Conservation (phyloP, 2,888 invertebrate genomes). For the Trissolcus brochymenae region DNA sequence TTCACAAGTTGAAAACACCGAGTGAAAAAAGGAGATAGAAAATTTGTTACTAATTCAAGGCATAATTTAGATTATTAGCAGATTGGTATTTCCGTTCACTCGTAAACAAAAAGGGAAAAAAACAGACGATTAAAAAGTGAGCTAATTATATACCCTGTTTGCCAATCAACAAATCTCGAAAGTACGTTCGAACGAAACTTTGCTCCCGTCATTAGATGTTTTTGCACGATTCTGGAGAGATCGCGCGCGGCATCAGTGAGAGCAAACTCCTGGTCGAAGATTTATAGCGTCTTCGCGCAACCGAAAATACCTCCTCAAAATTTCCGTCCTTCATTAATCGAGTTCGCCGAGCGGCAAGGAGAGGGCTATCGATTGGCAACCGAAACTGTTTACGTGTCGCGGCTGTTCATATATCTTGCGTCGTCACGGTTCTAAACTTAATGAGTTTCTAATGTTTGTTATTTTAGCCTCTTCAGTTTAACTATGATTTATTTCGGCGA, state of each 20-base stretch:
- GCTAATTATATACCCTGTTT: too few relatives aligned
- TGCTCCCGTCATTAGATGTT: too few relatives aligned
- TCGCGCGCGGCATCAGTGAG: too few relatives aligned
- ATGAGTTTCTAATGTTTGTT: conserved; percentile 39
- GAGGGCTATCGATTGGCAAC: conserved; percentile 39
- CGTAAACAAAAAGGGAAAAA: too few relatives aligned
- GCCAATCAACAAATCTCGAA: too few relatives aligned
- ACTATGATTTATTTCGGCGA: conserved; percentile 13
- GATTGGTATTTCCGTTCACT: too few relatives aligned
- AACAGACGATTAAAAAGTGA: too few relatives aligned
- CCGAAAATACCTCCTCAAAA: conserved; percentile 20
- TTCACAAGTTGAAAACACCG: too few relatives aligned
- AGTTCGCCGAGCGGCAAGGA: conserved; percentile 13
- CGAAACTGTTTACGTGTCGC: conserved; percentile 35
- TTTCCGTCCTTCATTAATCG: conserved; percentile 49
- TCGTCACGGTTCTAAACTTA: conserved; percentile 34
- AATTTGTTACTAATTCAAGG: too few relatives aligned
- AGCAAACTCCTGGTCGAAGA: conserved; percentile 6
- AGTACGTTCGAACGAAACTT: not conserved
- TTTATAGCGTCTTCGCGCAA: conserved; percentile 35
- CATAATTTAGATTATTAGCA: too few relatives aligned
- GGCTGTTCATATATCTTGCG: conserved; percentile 41
- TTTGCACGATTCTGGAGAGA: too few relatives aligned
- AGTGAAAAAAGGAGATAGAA: too few relatives aligned
- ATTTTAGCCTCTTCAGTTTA: conserved; percentile 24